These are phyloP conservation scores for Drosophila ogumai DNA, from an alignment of 1,140 invertebrate genomes.

Conservation along the genomic window DNA sequence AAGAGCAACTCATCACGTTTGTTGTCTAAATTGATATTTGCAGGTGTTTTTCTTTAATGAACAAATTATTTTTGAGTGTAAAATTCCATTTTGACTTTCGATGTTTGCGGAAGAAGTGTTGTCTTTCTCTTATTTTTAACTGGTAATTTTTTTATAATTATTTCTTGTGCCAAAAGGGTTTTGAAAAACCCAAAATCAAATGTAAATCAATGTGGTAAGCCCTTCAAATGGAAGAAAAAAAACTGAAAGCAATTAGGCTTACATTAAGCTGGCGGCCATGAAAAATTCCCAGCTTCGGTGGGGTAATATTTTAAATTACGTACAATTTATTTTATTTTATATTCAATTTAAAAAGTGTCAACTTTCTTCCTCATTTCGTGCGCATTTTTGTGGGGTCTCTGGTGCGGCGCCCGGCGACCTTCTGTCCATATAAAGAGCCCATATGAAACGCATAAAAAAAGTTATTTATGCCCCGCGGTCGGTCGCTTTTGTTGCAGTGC, in stretches of 20 bases:
- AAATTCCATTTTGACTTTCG: not conserved
- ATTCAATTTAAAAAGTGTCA: conserved; percentile 80
- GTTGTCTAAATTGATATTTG: not conserved
- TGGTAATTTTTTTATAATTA: not conserved
- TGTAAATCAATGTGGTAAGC: conserved; percentile 16
- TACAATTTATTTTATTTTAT: conserved; percentile 75
- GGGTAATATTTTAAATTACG: conserved; percentile 60
- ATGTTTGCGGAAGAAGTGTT: not conserved
- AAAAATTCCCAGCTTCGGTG: conserved; percentile 24
- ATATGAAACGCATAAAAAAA: conserved; percentile 69
- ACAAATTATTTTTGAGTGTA: not conserved
- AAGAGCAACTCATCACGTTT: too few species aligned
- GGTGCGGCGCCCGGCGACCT: conserved; percentile 36
- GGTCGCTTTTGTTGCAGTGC: conserved; percentile 73
- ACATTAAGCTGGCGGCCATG: conserved; percentile 26
- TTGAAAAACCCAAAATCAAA: conserved; percentile 7
- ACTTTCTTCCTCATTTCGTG: conserved; percentile 50
- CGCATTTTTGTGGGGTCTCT: conserved; percentile 24
- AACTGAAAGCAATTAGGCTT: conserved; percentile 40
- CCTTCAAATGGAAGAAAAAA: not conserved
- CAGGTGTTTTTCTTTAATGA: not conserved
- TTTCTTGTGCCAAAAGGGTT: not conserved
- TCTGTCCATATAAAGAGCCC: conserved; percentile 60
- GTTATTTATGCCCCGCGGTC: conserved; percentile 74
- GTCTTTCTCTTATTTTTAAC: not conserved